Base-by-base conservation (phyloP, 2,888 invertebrate genomes). In the Yponomeuta malinellus region DNA sequence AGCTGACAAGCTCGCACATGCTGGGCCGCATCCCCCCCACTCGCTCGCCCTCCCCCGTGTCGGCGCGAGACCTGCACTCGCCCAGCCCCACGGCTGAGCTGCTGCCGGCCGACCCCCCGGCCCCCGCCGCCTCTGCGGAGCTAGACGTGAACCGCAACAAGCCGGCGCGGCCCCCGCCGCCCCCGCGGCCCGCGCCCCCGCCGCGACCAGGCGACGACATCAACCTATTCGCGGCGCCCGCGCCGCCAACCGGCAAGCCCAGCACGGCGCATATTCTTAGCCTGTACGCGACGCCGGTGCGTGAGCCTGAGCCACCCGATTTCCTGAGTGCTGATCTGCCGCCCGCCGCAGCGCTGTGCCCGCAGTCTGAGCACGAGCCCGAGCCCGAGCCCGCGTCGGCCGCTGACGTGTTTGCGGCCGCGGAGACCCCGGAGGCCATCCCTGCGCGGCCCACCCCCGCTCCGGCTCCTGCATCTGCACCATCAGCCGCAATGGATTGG, bases 21-120 rank as follows among this genome's bases (percentile, higher is more conserved):
- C 86, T 97, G 71, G 96, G 97, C 76, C 95, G 97, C 73, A 94
- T 97, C 73, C 96, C 97, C 70, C 96, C 95, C 6, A 97, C 97
- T 0, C 94, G 97, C 75, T 96, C 97, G 1, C 97, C 97, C 0
- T 97, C 97, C 83, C 97, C 97, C 0, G 96, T 97, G 0, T 95
- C 97, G 10, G 96, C 96, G 90, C 91, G 96, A 65, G 96, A 96
- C 77, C 90, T 96, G 10, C 96, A 97, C 81, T 96, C 97, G 0
- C 97, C 97, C 0, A 96, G 97, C 78, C 97, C 97, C 2, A 97
- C 97, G 0, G 96, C 95, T 0, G 95, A 95, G 75, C 84, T 84
- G 71, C 74, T 88, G 4, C 85, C 86, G 73, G 70, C 71, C 43
- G 71, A 71, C 71, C n/a, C 64, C 23, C 72, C 59, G 10, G 43